Percentiles rank a stretch among this genome's conserved stretches.
phyloP scores from a whole-genome alignment of 2,797 vertebrate genomes.

The Arrhamphus sclerolepis region DNA sequence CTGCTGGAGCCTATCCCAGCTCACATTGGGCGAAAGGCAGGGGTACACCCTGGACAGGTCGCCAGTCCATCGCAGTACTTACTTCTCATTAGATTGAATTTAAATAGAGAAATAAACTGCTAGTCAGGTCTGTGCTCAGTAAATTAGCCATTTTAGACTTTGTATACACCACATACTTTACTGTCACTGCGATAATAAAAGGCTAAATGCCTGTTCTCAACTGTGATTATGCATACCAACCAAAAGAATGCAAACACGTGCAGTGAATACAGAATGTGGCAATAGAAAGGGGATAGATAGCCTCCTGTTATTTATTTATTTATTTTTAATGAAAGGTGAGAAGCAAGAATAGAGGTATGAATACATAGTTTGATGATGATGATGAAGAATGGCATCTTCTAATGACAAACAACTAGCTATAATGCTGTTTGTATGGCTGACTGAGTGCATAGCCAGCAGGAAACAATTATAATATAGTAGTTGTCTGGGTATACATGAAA shows the following conservation, averaged over 20 bases:
- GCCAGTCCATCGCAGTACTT: no score
- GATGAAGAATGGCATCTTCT: slow-evolving; percentile 34
- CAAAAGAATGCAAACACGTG: slow-evolving; percentile 16
- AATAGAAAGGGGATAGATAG: slow-evolving; percentile 17
- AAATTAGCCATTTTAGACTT: no score
- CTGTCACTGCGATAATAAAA: slow-evolving; percentile 36
- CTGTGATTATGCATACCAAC: slow-evolving; percentile 17
- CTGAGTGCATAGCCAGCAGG: slow-evolving; percentile 28
- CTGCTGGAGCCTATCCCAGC: no score
- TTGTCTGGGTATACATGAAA: slow-evolving; percentile 36
- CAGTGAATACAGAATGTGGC: background rate
- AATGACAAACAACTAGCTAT: slow-evolving; percentile 26
- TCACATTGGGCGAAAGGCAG: no score
- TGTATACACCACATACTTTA: background rate
- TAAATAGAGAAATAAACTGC: no score
- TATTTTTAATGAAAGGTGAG: slow-evolving; percentile 57
- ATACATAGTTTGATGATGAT: slow-evolving; percentile 23
- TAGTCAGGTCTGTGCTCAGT: no score
- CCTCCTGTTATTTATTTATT: slow-evolving; percentile 28
- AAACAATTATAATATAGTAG: slow-evolving; percentile 20
- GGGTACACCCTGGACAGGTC: no score
- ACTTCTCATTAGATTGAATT: no score
- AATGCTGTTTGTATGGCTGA: slow-evolving; percentile 6
- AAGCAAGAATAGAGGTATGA: slow-evolving; percentile 35
- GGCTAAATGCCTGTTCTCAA: slow-evolving; percentile 18